Conservation (phyloP, 2,113 vertebrate species). For the Arothron firmamentum region DNA sequence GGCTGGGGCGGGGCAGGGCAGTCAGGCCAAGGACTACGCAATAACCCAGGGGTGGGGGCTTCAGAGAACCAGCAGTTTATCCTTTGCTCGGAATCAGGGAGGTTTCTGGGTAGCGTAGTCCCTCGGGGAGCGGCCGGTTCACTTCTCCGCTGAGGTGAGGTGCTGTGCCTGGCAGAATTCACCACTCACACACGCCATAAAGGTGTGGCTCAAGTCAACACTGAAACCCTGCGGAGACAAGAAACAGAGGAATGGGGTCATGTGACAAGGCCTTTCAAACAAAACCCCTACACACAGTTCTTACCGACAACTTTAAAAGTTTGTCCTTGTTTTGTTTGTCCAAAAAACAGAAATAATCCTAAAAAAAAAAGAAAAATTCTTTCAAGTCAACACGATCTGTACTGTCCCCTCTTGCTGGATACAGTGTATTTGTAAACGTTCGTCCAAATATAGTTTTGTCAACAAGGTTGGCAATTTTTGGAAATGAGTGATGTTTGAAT, state of each 20-base stretch:
- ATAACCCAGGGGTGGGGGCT: slow-evolving; percentile 62
- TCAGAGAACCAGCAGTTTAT: slow-evolving; percentile 63
- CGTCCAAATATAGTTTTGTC: too few relatives aligned
- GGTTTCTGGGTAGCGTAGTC: slow-evolving; percentile 80
- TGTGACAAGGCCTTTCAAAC: too few relatives aligned
- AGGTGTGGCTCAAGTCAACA: slow-evolving; percentile 89
- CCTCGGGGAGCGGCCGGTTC: slow-evolving; percentile 78
- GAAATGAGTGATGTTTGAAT: too few relatives aligned
- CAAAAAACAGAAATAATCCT: too few relatives aligned
- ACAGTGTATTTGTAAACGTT: too few relatives aligned
- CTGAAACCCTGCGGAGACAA: slow-evolving; percentile 81
- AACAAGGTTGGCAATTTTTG: too few relatives aligned
- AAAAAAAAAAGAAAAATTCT: too few relatives aligned
- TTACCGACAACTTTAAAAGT: background rate
- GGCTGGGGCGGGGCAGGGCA: slow-evolving; percentile 52
- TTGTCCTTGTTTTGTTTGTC: too few relatives aligned
- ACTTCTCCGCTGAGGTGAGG: slow-evolving; percentile 93
- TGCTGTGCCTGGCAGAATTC: slow-evolving; percentile 99
- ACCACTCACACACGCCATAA: slow-evolving; percentile 98
- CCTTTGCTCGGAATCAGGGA: slow-evolving; percentile 69
- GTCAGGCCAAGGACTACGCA: slow-evolving; percentile 73
- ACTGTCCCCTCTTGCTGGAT: too few relatives aligned
- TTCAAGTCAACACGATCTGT: too few relatives aligned
- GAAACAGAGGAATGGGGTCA: slow-evolving; percentile 12
- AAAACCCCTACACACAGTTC: background rate